Conservation (phyloP, 1,140 invertebrate species). For the Nasonia vitripennis region DNA sequence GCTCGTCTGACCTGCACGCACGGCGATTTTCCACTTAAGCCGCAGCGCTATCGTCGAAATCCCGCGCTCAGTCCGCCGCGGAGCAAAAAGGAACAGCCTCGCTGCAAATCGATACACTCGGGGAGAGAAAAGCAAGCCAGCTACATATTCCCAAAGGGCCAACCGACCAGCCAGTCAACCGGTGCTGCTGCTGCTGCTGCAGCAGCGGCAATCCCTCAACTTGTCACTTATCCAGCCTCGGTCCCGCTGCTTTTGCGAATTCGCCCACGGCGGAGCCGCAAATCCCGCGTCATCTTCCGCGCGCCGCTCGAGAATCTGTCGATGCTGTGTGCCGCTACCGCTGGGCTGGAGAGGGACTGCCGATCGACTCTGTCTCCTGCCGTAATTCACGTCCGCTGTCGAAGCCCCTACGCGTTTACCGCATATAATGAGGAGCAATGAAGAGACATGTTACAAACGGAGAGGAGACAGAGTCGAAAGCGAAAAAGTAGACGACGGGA, state of each 20-base stretch:
- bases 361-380: neutral
- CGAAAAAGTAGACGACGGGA: too few relatives aligned
- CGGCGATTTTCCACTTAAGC: too few relatives aligned
- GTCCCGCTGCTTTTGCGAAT: conserved; percentile 51
- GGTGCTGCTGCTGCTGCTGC: conserved; percentile 35
- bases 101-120: too few relatives aligned
- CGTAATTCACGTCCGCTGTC: neutral
- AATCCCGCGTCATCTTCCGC: conserved; percentile 49
- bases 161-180: neutral
- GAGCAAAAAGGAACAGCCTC: too few relatives aligned
- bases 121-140: too few relatives aligned
- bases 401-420: too few relatives aligned
- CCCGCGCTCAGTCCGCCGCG: too few relatives aligned
- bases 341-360: neutral
- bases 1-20: too few relatives aligned
- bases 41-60: too few relatives aligned
- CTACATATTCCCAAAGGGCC: neutral
- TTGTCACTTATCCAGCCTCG: conserved; percentile 69
- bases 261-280: neutral
- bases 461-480: too few relatives aligned
- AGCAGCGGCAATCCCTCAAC: conserved; percentile 68
- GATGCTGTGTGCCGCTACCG: neutral
- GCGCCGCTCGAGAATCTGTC: neutral
- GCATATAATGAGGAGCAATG: neutral
- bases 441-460: too few relatives aligned